Evolutionary conservation across 2,888 invertebrate genomes (phyloP).

Genomic region (Apamea anceps): DNA sequence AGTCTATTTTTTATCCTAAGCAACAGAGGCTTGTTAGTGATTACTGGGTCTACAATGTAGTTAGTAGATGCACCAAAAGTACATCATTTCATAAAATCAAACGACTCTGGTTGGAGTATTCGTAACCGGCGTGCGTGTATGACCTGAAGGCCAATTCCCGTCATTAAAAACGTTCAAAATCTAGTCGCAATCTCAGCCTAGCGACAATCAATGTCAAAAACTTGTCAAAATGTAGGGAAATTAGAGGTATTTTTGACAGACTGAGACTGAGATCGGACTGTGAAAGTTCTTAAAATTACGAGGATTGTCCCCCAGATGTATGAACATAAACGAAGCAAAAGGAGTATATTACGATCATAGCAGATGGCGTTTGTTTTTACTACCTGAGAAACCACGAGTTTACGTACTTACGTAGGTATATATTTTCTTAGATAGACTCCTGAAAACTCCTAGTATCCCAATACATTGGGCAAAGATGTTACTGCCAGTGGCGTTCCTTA

Average conservation of each 20-base stretch:
- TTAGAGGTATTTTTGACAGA: too few species aligned
- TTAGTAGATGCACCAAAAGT: not conserved
- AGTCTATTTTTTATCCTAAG: not conserved
- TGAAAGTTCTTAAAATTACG: too few species aligned
- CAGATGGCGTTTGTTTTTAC: not conserved
- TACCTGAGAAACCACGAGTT: not conserved
- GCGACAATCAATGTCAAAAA: too few species aligned
- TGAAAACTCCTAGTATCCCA: not conserved
- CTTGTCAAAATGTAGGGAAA: too few species aligned
- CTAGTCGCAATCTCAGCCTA: too few species aligned
- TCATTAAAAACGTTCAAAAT: too few species aligned
- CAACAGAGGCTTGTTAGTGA: not conserved
- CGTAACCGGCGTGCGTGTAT: not conserved
- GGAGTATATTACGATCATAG: not conserved
- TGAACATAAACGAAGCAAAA: not conserved
- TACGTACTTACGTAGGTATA: not conserved
- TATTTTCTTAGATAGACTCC: not conserved
- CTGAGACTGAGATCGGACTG: too few species aligned
- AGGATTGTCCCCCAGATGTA: not conserved
- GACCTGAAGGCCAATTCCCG: not conserved
- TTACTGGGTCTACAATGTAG: not conserved
- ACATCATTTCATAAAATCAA: not conserved
- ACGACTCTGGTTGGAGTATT: not conserved
- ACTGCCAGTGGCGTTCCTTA: not conserved
- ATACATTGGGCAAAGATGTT: not conserved